These are phyloP conservation scores for Drosophila insularis DNA, from an alignment of 1,140 invertebrate species.

Conservation along the genomic window DNA sequence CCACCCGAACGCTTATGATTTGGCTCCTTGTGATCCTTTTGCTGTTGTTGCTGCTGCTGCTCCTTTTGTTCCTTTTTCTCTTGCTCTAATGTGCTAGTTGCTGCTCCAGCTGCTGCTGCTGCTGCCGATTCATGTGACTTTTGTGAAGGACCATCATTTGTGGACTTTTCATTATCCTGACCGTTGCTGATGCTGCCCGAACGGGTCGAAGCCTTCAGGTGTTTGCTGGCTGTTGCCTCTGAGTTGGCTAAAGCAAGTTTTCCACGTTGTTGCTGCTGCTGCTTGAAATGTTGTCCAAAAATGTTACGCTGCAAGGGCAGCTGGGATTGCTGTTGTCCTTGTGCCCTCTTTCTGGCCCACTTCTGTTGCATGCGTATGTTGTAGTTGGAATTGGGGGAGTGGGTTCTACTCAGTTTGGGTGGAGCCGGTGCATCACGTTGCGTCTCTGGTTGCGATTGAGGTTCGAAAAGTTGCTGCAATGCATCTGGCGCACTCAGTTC, in stretches of 20 bases:
- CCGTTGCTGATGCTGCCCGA: constrained; percentile 49
- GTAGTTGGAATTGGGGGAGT: constrained; percentile 42
- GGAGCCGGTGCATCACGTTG: constrained; percentile 26
- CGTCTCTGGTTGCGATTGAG: constrained; percentile 48
- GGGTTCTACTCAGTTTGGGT: constrained; percentile 21
- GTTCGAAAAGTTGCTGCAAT: constrained; percentile 68
- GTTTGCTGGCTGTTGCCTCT: constrained; percentile 66
- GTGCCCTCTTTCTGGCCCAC: constrained; percentile 68
- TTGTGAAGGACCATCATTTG: constrained; percentile 11
- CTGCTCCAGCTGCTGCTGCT: neutral
- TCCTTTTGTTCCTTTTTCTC: neutral
- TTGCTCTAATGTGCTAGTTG: constrained; percentile 17
- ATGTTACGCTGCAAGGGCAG: constrained; percentile 63
- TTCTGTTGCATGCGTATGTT: constrained; percentile 73
- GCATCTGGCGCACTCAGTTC: constrained; percentile 53
- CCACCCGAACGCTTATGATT: constrained; percentile 74
- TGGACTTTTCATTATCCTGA: constrained; percentile 48
- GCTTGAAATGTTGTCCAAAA: constrained; percentile 72
- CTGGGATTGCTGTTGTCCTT: constrained; percentile 39
- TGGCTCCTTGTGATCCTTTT: constrained; percentile 58
- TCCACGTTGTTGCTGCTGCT: constrained; percentile 70
- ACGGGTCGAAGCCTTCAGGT: constrained; percentile 50
- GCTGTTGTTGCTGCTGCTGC: constrained; percentile 39
- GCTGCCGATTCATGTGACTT: constrained; percentile 23
- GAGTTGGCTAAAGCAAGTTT: constrained; percentile 65